Conservation (phyloP, 2,797 vertebrate species). For the Etheostoma perlongum region DNA sequence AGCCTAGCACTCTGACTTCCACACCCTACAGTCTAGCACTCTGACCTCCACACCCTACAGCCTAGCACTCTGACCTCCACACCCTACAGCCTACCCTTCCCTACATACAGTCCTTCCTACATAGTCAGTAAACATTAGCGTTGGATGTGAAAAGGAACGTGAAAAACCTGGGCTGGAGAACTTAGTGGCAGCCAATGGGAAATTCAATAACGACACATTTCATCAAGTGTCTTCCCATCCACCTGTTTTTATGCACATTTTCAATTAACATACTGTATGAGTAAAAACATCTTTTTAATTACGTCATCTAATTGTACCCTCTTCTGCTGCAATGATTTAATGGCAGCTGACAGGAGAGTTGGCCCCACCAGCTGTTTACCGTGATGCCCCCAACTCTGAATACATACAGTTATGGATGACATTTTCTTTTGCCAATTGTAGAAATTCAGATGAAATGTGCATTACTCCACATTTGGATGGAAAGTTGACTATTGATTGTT, state of each 20-base stretch:
- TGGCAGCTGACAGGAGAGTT: too few species aligned
- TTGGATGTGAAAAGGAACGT: background rate
- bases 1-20: too few species aligned
- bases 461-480: background rate
- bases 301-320: background rate
- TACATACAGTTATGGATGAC: background rate
- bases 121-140: background rate
- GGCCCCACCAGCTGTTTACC: background rate
- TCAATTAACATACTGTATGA: background rate
- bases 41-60: too few species aligned
- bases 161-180: background rate
- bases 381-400: background rate
- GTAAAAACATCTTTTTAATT: background rate
- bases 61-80: too few species aligned
- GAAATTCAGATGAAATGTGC: background rate
- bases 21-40: too few species aligned
- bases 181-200: background rate
- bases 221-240: background rate
- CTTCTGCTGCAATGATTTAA: background rate
- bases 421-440: background rate
- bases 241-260: background rate
- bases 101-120: background rate
- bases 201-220: background rate
- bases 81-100: too few species aligned
- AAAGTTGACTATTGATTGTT: background rate